These are phyloP conservation scores for Coenonympha glycerion DNA, from an alignment of 2,888 invertebrate species.

Conservation along the genomic window DNA sequence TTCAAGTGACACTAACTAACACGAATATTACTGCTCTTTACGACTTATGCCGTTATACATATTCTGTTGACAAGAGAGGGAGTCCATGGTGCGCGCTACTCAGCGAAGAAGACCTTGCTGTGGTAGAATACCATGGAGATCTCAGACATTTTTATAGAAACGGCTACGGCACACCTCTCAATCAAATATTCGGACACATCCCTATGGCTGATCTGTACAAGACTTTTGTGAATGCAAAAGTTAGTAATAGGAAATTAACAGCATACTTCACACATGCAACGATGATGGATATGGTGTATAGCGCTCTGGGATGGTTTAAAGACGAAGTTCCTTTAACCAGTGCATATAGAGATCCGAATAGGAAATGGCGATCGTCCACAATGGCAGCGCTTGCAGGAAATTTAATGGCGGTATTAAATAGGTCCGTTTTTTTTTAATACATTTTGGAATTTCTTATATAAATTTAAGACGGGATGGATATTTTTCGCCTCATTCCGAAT, in stretches of 20 bases:
- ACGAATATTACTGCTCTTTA: constrained; percentile 79
- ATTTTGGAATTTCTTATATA: background rate
- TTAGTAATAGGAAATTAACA: constrained; percentile 66
- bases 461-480: too few relatives aligned
- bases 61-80: constrained; percentile 71
- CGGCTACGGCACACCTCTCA: constrained; percentile 64
- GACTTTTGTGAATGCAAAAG: constrained; percentile 61
- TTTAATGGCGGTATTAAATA: constrained; percentile 81
- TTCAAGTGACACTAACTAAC: constrained; percentile 45
- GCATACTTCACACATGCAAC: constrained; percentile 81
- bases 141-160: constrained; percentile 80
- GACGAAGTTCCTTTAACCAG: constrained; percentile 77
- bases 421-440: constrained; percentile 56
- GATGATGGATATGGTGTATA: constrained; percentile 78
- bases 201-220: constrained; percentile 80
- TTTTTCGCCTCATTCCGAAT: too few relatives aligned
- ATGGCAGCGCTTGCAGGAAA: constrained; percentile 82
- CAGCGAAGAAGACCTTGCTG: constrained; percentile 80
- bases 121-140: constrained; percentile 85
- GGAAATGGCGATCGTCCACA: constrained; percentile 81
- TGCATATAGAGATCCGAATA: constrained; percentile 72
- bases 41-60: constrained; percentile 85
- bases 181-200: constrained; percentile 79
- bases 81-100: constrained; percentile 88
- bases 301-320: constrained; percentile 79